Conservation (phyloP, 2,113 vertebrate species). For the Phaethon lepturus region DNA sequence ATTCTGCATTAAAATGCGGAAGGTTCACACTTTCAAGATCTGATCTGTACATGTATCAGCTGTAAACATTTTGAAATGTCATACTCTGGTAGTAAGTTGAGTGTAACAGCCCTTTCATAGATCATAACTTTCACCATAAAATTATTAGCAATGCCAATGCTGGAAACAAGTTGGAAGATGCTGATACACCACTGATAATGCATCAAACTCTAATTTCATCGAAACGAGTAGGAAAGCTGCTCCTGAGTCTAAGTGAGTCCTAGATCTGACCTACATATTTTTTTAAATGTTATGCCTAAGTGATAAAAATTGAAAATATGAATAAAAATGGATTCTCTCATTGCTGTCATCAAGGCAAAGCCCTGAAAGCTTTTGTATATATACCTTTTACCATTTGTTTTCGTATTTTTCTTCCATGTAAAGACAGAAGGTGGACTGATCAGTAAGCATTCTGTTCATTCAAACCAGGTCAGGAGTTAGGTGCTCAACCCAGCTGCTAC, state of each 20-base stretch:
- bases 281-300: not conserved
- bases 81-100: slow-evolving; percentile 8
- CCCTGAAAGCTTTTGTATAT: not conserved
- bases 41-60: not conserved
- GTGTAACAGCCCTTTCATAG: slow-evolving; percentile 1
- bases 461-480: not conserved
- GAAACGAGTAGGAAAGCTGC: not conserved
- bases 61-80: slow-evolving; percentile 11
- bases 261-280: not conserved
- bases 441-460: not conserved
- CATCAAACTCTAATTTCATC: not conserved
- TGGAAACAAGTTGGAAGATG: not conserved
- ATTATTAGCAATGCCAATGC: slow-evolving; percentile 12
- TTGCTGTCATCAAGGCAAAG: not conserved
- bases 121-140: not conserved
- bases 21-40: not conserved
- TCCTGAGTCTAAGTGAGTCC: not conserved
- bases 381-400: not conserved
- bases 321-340: not conserved
- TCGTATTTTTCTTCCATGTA: not conserved
- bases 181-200: not conserved
- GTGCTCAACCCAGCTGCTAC: not conserved
- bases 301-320: not conserved
- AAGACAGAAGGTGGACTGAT: not conserved
- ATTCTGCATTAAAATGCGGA: not conserved